Conservation (phyloP, 2,797 vertebrate species). For the Carcharodon carcharias region DNA sequence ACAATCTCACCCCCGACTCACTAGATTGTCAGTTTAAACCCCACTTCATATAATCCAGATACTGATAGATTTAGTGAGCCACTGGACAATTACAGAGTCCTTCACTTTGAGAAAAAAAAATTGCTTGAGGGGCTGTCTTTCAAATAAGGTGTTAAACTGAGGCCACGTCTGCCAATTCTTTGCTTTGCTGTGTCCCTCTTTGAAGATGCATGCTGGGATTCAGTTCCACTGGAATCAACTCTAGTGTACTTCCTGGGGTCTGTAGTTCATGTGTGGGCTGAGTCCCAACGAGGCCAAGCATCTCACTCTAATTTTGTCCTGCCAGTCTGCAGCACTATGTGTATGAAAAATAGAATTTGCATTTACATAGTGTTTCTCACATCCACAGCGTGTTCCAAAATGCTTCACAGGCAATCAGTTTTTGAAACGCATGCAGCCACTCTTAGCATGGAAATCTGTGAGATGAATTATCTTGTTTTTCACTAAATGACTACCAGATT, state of each 20-base stretch:
- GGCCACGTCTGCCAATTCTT: neutral
- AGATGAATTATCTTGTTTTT: neutral
- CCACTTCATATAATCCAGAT: neutral
- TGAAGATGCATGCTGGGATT: neutral
- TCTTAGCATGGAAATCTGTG: neutral
- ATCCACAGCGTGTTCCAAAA: neutral
- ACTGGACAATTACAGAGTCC: neutral
- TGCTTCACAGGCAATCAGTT: neutral
- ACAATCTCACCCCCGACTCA: neutral
- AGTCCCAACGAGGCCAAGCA: neutral
- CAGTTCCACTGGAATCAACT: neutral
- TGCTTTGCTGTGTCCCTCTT: neutral
- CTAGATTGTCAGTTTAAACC: neutral
- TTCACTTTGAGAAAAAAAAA: neutral
- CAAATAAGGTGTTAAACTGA: neutral
- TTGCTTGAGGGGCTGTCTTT: neutral
- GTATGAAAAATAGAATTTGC: neutral
- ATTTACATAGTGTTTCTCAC: neutral
- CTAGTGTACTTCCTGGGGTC: neutral
- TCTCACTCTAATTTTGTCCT: neutral
- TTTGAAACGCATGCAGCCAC: neutral
- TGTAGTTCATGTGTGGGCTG: neutral
- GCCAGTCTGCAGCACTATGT: neutral
- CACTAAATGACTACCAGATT: neutral
- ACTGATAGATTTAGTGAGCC: neutral